phyloP scores from a whole-genome alignment of 2,888 invertebrate genomes.

The Drosophila nr. perissopoda region DNA sequence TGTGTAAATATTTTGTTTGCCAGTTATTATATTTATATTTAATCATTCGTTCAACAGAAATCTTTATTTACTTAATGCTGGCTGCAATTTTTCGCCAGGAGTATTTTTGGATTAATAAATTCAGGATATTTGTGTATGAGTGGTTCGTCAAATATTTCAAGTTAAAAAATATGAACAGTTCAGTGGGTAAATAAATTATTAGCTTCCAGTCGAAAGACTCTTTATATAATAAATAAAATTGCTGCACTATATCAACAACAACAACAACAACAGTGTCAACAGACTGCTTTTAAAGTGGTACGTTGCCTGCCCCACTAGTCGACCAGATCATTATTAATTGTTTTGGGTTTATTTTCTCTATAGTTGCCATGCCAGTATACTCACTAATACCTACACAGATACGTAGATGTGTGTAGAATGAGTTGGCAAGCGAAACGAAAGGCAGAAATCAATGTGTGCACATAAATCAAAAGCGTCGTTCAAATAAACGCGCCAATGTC shows the following conservation, averaged over 20 bases:
- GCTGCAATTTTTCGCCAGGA: neutral
- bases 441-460: constrained; percentile 25
- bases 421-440: constrained; percentile 19
- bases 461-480: constrained; percentile 37
- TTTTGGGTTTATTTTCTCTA: neutral
- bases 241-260: neutral
- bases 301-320: neutral
- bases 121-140: neutral
- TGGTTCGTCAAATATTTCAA: neutral
- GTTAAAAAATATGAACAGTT: neutral
- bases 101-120: neutral
- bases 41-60: neutral
- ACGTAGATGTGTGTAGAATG: neutral
- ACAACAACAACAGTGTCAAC: constrained; percentile 1
- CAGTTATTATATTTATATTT: neutral
- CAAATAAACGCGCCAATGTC: constrained; percentile 24
- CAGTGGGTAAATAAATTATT: neutral
- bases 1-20: neutral
- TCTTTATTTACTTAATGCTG: constrained; percentile 9
- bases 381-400: neutral
- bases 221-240: neutral
- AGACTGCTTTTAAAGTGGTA: neutral
- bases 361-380: constrained; percentile 7
- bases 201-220: neutral
- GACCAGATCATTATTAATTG: neutral